Evolutionary conservation across 2,113 vertebrate genomes (phyloP).

Genomic region (Rattus rattus): DNA sequence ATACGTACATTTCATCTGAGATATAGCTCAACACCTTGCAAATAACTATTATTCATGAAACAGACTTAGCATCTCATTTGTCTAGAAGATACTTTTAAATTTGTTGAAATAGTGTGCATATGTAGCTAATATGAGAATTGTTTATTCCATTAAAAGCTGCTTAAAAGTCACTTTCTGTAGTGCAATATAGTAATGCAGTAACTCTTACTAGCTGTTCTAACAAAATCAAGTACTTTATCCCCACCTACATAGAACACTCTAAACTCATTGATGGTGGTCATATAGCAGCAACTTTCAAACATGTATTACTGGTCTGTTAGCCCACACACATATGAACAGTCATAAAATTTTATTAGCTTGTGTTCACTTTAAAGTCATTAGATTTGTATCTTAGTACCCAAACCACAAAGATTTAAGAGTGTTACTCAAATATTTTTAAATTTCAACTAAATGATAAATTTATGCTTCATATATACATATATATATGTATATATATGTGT

Average conservation of each 20-base stretch:
- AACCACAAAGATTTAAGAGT: neutral
- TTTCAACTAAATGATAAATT: neutral
- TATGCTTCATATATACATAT: neutral
- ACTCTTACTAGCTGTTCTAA: neutral
- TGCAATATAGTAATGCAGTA: neutral
- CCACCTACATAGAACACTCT: neutral
- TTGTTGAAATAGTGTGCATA: neutral
- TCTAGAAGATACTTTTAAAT: neutral
- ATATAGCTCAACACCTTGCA: neutral
- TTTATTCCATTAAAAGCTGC: neutral
- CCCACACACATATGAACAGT: neutral
- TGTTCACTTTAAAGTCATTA: neutral
- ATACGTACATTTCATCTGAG: neutral
- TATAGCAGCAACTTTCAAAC: neutral
- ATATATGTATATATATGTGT: too few species aligned
- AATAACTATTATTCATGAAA: neutral
- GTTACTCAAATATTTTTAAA: neutral
- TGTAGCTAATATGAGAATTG: neutral
- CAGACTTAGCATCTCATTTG: neutral
- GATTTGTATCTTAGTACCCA: neutral
- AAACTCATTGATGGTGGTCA: neutral
- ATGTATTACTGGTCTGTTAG: neutral
- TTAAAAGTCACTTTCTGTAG: neutral
- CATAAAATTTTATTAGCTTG: neutral
- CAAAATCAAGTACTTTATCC: neutral